Evolutionary conservation across 2,888 invertebrate species (phyloP), one percentile per base, ranked within the genome.

Genomic region (Ornithoptera alexandrae): DNA sequence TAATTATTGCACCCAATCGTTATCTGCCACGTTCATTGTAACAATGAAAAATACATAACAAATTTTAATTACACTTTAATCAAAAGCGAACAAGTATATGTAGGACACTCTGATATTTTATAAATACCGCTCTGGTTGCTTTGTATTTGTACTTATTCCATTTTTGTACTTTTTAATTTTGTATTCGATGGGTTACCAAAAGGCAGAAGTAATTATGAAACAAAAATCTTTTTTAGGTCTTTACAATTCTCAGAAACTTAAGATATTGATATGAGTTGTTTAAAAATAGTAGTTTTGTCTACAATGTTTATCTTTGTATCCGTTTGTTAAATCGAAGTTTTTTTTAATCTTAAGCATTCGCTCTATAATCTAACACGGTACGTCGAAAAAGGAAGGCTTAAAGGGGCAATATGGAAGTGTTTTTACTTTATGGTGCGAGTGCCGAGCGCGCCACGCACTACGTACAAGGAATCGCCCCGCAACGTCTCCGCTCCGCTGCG

Each of bases 381-480:
- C 75, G 73, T 86, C 82, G 87, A 67, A 89, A 87, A 89, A 86
- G 81, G 84, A 85, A 84, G 81, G 81, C 79, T 82, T 77, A 75
- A 79, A 82, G 83, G 84, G 85, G 85, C 83, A 82, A 84, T 89
- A 89, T 90, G 89, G 86, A 81, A 77, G 80, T 80, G 83, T 90
- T 91, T 90, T 92, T 90, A 85, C 83, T 77, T 74, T 77, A 74
- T 74, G 75, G 72, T 73, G 75, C 73, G 80, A 85, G 86, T 88
- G 87, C 89, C 85, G 79, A 75, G 84, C 89, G 86, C 83, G 85
- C 84, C 85, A 76, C 76, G 74, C 72, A 75, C 79, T 81, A 86
- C 92, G 76, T 87, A 92, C 86, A 91, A 81, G 92, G 91, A 84
- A 84, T 77, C 83, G 85, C 87, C 83, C 88, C 87, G 77, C 86